Base-by-base conservation (phyloP, 2,113 vertebrate genomes). In the Dicerorhinus sumatrensis region DNA sequence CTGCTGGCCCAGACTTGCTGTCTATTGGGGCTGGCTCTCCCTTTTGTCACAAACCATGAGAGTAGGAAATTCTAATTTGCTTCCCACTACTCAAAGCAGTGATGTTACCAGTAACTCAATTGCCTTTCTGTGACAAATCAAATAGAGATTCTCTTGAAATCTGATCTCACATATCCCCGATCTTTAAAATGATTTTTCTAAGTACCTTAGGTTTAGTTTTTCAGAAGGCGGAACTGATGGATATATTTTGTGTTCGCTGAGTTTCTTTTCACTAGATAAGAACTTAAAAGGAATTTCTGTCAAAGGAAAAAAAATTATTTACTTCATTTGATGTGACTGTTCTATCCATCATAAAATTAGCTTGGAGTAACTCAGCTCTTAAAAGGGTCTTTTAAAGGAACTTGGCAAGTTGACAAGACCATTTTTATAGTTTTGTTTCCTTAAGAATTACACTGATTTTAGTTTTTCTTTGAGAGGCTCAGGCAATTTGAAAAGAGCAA, bases 331-430 rank as follows among this genome's bases (percentile, higher is more conserved):
- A 97, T 86, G 72, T 81, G 72, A 97, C 81, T 3, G 27, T 75
- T 48, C 72, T 39, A 94, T 95, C 23, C 63, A 85, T 96, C 76
- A 79, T 97, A 97, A 98, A 98, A 83, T 97, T 97, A 97, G 2
- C 33, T 96, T 93, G 5, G 7, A 85, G 27, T 95, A 96, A 97
- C 97, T 98, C 92, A 94, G 46, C 79, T 96, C 65, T 83, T 84
- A 91, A 92, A 97, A 98, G 67, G 2, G 1, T 33, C 72, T 97
- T 98, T 98, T 96, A 18, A 21, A 95, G 80, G 42, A 90, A 91
- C 51, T 80, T 79, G 42, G 16, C 65, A 89, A 76, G 2, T 54
- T 91, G 36, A 96, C 18, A 84, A 76, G 65, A 80, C 60, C 72
- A 65, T 76, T 94, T 91, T 88, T 92, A 27, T 2, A 67, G 31